Base-by-base conservation (phyloP, 2,797 vertebrate genomes). In the Bovichtus variegatus region DNA sequence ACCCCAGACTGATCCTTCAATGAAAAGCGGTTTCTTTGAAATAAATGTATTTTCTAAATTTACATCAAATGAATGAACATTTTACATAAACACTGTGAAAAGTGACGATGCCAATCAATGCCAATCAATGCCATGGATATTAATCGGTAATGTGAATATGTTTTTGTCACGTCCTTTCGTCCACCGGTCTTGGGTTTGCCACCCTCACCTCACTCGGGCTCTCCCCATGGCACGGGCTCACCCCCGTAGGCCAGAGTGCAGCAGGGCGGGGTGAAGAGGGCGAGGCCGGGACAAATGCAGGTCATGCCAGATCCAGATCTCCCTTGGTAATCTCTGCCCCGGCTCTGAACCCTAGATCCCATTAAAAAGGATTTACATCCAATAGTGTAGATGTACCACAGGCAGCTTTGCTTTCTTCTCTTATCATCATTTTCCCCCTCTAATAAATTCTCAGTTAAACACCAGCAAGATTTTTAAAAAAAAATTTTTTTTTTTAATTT, bases 281-380 rank as follows among this genome's bases (percentile, higher is more conserved):
- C 66, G 61, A 75, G 71, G 70, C 70, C 64, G 27, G 79, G 89
- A 83, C 87, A 94, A 93, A 94, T 88, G 81, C 93, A 93, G 94
- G 95, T 95, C 94, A 95, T 49, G 21, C 29, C 85, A 76, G 54
- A 90, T 92, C 79, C 84, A 93, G 93, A 94, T 95, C 90, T 94
- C 87, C 81, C 81, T 63, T 9, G 46, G 91, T 94, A 94, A 95
- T 94, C 94, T 94, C 83, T 95, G 93, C 91, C 93, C 94, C 76
- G 76, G 87, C 85, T 54, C 84, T 96, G 94, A 96, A 95, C 94
- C 89, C 91, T 91, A 90, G 83, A 96, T 96, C 95, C 93, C 92
- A 95, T 96, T 95, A 95, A 95, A 93, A 90, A 91, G 94, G 94
- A 95, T 95, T 96, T 96, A 90, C 91, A 89, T 93, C 89, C 92